Conservation (phyloP, 2,888 invertebrate species). For the Hymenopus coronatus region DNA sequence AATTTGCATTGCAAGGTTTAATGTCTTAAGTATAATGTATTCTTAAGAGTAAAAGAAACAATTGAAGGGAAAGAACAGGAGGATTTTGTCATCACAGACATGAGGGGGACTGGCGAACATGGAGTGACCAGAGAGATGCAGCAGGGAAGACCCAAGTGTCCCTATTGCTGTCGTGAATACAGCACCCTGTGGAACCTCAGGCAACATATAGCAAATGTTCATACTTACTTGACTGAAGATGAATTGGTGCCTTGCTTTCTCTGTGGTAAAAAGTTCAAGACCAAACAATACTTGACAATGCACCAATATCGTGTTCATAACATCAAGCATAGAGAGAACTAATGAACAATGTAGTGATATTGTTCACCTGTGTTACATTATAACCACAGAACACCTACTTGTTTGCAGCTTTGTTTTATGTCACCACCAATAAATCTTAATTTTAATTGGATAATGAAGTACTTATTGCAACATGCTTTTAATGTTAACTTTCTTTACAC, state of each 20-base stretch:
- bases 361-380: no score
- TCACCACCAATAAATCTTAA: no score
- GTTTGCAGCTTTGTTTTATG: no score
- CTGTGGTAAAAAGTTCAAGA: conserved; percentile 73
- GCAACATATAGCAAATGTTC: conserved; percentile 74
- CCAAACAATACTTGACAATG: conserved; percentile 73
- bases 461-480: no score
- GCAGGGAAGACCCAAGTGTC: conserved; percentile 39
- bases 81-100: conserved; percentile 17
- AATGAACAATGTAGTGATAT: neutral
- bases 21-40: no score
- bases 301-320: conserved; percentile 73
- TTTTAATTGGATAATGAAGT: no score
- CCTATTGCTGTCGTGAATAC: conserved; percentile 43
- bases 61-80: neutral
- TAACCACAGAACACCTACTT: no score
- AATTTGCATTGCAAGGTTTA: no score
- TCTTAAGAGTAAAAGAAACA: neutral
- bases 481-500: no score
- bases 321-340: conserved; percentile 61
- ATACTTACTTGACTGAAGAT: conserved; percentile 56
- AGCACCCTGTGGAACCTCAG: conserved; percentile 62
- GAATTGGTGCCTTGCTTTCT: conserved; percentile 70
- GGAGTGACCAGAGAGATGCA: neutral
- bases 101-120: neutral